Percentiles rank a stretch among this genome's conserved stretches.
Evolutionary conservation across 2,113 vertebrate species (phyloP).

Genomic region (Leptobrachium ailaonicum): DNA sequence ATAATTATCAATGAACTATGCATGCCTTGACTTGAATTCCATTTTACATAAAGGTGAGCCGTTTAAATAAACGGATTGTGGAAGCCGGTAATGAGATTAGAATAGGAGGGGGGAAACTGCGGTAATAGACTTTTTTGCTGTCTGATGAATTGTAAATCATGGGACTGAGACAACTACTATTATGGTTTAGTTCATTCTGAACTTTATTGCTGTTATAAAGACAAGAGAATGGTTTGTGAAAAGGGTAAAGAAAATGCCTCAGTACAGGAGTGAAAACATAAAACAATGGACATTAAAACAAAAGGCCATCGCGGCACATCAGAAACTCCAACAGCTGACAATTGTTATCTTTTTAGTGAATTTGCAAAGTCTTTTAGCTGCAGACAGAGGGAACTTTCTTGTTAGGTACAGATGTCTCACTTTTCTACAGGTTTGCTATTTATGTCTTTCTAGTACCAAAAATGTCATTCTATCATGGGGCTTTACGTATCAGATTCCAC

Average conservation of each 20-base stretch:
- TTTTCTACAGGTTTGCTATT: no score
- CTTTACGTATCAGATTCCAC: no score
- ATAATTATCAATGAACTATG: not conserved
- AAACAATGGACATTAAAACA: slow-evolving; percentile 1
- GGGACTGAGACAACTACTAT: slow-evolving; percentile 32
- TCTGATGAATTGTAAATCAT: slow-evolving; percentile 40
- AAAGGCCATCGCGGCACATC: slow-evolving; percentile 7
- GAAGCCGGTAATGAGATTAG: slow-evolving; percentile 31
- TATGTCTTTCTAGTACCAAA: no score
- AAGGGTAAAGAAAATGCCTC: slow-evolving; percentile 21
- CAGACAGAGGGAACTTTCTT: not conserved
- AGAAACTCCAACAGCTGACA: not conserved
- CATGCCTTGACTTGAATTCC: not conserved
- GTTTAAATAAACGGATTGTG: slow-evolving; percentile 27
- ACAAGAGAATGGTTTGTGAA: slow-evolving; percentile 12
- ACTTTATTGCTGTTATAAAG: slow-evolving; percentile 42
- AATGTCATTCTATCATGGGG: no score
- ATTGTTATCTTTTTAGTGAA: not conserved
- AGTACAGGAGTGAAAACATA: not conserved
- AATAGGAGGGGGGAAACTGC: slow-evolving; percentile 26
- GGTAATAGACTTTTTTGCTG: slow-evolving; percentile 31
- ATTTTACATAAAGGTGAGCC: slow-evolving; percentile 15
- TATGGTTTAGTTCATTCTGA: slow-evolving; percentile 12
- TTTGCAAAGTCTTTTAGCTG: not conserved
- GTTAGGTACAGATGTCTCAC: no score